Evolutionary conservation across 2,888 invertebrate genomes (phyloP).

Genomic region (Sphaerophoria taeniata): DNA sequence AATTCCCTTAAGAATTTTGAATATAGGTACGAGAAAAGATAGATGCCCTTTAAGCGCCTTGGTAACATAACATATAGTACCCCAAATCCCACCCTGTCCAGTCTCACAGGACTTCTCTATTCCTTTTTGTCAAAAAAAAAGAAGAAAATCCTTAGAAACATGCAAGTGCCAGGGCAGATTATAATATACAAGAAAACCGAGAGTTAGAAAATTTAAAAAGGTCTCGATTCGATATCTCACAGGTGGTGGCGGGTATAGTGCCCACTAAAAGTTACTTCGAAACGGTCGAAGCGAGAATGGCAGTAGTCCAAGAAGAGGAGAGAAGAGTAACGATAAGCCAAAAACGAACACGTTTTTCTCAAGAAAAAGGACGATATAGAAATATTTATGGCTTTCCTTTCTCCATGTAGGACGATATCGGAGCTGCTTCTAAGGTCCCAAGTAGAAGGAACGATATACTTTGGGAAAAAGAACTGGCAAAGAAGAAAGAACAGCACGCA

Average conservation of each 20-base stretch:
- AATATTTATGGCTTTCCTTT: conserved; percentile 58
- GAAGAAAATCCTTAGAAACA: not conserved
- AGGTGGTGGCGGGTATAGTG: conserved; percentile 35
- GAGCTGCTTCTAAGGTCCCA: too few relatives aligned
- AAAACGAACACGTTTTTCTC: conserved; percentile 60
- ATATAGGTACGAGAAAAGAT: not conserved
- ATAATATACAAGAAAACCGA: conserved; percentile 13
- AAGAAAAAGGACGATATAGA: conserved; percentile 15
- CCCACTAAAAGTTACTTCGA: conserved; percentile 4
- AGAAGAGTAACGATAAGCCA: conserved; percentile 52
- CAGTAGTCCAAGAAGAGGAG: conserved; percentile 56
- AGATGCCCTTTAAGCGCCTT: not conserved
- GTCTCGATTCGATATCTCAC: conserved; percentile 46
- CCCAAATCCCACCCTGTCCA: conserved; percentile 20
- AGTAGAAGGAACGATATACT: conserved; percentile 1
- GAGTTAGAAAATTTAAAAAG: conserved; percentile 52
- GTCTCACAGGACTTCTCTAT: not conserved
- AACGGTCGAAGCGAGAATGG: not conserved
- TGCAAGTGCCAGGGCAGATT: not conserved
- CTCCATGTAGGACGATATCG: not conserved
- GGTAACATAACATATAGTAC: not conserved
- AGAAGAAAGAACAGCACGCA: conserved; percentile 51
- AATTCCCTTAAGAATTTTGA: not conserved
- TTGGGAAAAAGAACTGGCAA: conserved; percentile 14
- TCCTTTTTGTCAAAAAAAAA: not conserved